Evolutionary conservation across 92 coral and sea anemone genomes (phyloP).

Genomic region (Muricea muricata): DNA sequence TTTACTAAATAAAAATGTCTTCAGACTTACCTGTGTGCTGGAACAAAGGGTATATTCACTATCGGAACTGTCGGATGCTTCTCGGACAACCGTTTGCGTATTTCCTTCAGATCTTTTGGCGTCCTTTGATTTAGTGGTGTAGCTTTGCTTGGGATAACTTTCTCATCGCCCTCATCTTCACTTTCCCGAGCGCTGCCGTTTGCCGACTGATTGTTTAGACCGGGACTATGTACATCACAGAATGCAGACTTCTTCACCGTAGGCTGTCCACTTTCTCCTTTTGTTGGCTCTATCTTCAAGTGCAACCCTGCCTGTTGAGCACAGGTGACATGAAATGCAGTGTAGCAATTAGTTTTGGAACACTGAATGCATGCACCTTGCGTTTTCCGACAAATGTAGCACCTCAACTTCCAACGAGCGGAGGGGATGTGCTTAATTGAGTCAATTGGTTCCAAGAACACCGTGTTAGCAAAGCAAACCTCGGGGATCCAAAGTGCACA

Average conservation of each 20-base stretch:
- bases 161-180: conserved; percentile 77
- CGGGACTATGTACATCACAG: conserved; percentile 94
- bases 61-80: conserved; percentile 97
- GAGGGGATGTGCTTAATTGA: conserved; percentile 96
- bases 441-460: conserved; percentile 98
- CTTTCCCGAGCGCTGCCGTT: conserved; percentile 75
- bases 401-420: conserved; percentile 95
- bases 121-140: conserved; percentile 68
- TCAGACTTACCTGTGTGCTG: conserved; percentile 90
- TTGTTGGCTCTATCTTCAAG: conserved; percentile 97
- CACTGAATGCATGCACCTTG: conserved; percentile 99
- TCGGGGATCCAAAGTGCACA: conserved; percentile 99
- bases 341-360: conserved; percentile 98
- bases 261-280: conserved; percentile 86
- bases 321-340: conserved; percentile 99
- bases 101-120: conserved; percentile 83
- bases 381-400: conserved; percentile 95
- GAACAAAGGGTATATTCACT: conserved; percentile 98
- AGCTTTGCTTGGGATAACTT: conserved; percentile 67
- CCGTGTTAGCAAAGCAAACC: conserved; percentile 99
- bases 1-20: background rate
- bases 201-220: conserved; percentile 65
- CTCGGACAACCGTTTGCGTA: conserved; percentile 92
- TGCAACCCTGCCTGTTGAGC: conserved; percentile 99
- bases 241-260: conserved; percentile 96